Evolutionary conservation across 2,888 invertebrate genomes (phyloP), one percentile per base, ranked within the genome.

Genomic region (Ischnus inquisitorius): DNA sequence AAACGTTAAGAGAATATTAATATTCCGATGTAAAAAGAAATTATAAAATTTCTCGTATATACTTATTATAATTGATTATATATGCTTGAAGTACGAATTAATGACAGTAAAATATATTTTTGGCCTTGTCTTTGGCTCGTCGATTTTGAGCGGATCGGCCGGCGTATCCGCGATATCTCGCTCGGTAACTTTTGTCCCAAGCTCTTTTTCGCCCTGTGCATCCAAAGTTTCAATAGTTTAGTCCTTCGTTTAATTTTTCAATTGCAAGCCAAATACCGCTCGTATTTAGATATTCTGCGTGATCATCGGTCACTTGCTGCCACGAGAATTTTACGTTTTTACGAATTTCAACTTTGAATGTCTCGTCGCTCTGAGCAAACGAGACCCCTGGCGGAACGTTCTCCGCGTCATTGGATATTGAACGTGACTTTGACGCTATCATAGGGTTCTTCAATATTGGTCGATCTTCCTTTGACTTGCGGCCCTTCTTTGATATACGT

Each of bases 241-340:
- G 34, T 6, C 34, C 5, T 34, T 34, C 34, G 34, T 34, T 5
- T 6, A 34, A 34, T n/a, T n/a, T n/a, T n/a, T n/a, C 4, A 34
- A 34, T 1, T 34, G 5, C 34, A 0, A 34, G 6, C 46, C 10
- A 46, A 51, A 82, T 79, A 22, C 82, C 82, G 16, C 82, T 69
- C 8, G 48, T 39, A 22, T 54, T 62, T 41, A 82, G 46, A 10
- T 57, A 79, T 8, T 78, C 79, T n/a, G 71, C 72, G 16, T 79
- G 78, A 10, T 51, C 19, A 65, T 65, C 10, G 1, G 84, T 78
- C 6, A 75, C 54, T 65, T 78, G 57, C 28, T 78, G 60, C 78
- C 78, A 81, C 1, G 69, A 57, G 28, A 51, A 43, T 43, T 19
- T 72, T 22, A 39, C 60, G n/a, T 74, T 51, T 12, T 16, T 51